Evolutionary conservation across 2,888 invertebrate genomes (phyloP).

Genomic region (Drosophila siamana): DNA sequence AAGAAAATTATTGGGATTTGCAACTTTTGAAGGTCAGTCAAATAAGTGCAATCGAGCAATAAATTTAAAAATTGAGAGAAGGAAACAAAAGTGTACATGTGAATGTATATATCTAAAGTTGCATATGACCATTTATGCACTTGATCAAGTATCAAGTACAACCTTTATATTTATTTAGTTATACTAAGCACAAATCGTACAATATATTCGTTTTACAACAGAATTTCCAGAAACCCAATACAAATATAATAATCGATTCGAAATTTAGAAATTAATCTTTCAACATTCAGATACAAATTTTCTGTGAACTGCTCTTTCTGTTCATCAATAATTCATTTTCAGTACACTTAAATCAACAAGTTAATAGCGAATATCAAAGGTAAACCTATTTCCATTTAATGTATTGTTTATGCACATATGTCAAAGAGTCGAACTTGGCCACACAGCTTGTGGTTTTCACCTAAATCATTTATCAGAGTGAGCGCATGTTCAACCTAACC

Average conservation of each 20-base stretch:
- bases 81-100: no score
- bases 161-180: background rate
- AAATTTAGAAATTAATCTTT: no score
- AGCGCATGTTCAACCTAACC: background rate
- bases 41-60: no score
- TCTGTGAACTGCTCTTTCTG: background rate
- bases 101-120: no score
- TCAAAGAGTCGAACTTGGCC: constrained; percentile 13
- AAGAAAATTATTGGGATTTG: background rate
- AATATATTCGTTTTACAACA: no score
- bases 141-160: no score
- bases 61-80: no score
- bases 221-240: no score
- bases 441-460: constrained; percentile 11
- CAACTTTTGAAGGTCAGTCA: background rate
- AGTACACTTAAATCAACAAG: background rate
- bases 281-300: background rate
- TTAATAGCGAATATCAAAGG: constrained; percentile 3
- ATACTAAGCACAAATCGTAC: no score
- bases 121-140: no score
- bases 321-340: background rate
- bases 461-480: constrained; percentile 24
- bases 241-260: no score
- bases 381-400: background rate
- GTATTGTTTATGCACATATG: constrained; percentile 17